Base-by-base conservation (phyloP, 2,797 vertebrate species). In the Echiichthys vipera region DNA sequence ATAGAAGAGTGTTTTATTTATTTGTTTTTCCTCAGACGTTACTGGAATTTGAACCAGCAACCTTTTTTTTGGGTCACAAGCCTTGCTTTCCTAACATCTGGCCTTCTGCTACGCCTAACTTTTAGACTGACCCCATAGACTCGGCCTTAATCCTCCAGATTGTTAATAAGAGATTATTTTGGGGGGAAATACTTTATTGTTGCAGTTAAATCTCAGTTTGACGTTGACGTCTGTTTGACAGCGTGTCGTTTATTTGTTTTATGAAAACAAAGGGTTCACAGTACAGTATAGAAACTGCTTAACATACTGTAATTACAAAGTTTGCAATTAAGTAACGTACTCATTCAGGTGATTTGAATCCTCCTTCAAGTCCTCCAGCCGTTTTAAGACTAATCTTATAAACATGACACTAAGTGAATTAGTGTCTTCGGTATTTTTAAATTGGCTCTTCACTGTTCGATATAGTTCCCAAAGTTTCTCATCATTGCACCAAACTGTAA, bases 11-110 rank as follows among this genome's bases (percentile, higher is more conserved):
- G 36, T 62, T n/a, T 77, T 80, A 67, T 80, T 83, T 81, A 80
- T 80, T 77, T 75, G 36, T 74, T 80, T 72, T 66, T 80, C 64
- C 66, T 89, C 79, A 25, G 34, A 74, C 13, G 12, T 69, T 58
- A 77, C 76, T 81, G 79, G 74, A 80, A 58, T 77, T 71, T 49
- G 53, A 85, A 83, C 86, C 77, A 84, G 77, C 78, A 80, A 76
- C 50, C 65, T 43, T 71, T 56, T 69, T 17, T n/a, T n/a, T n/a
- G n/a, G 57, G 59, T 79, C 57, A 66, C 49, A 14, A 58, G 80
- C 69, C 69, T 83, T 78, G 46, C 62, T 88, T 78, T 73, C 78
- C 55, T 58, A 46, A 66, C 67, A 71, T 40, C 37, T 20, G 47
- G 68, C 51, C 49, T 47, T 54, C 55, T 45, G 42, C 47, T 20